A percentile compares a stretch with the other conserved stretches of the same genome.
Evolutionary conservation across 1,140 invertebrate genomes (phyloP).

Genomic region (Drosophila azteca): DNA sequence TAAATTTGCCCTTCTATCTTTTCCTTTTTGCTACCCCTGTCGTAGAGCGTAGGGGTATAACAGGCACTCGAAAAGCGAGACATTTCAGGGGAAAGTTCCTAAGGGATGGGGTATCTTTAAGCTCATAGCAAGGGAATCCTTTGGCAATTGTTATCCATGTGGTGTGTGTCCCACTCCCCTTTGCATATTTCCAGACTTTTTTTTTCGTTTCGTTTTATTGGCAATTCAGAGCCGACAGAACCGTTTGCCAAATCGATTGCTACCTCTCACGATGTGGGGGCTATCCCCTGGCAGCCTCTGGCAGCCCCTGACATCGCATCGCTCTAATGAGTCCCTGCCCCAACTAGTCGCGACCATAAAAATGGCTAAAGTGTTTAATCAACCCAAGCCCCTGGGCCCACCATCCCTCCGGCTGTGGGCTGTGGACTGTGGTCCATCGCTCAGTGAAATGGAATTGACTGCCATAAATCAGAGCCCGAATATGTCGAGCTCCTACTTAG

Average conservation of each 20-base stretch:
- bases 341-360: conserved; percentile 31
- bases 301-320: background rate
- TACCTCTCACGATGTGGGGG: too few relatives aligned
- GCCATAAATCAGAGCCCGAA: conserved; percentile 71
- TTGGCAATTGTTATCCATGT: conserved; percentile 55
- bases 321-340: conserved; percentile 13
- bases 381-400: conserved; percentile 23
- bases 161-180: conserved; percentile 3
- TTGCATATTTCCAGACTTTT: conserved; percentile 66
- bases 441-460: conserved; percentile 69
- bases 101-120: too few relatives aligned
- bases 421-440: background rate
- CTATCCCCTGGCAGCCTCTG: too few relatives aligned
- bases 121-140: background rate
- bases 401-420: background rate
- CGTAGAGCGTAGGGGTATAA: too few relatives aligned
- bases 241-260: conserved; percentile 12
- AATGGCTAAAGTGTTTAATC: conserved; percentile 65
- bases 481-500: conserved; percentile 33
- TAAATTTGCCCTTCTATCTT: conserved; percentile 65
- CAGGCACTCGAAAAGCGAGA: background rate
- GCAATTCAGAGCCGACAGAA: conserved; percentile 11
- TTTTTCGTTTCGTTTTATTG: conserved; percentile 37
- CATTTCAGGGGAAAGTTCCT: background rate
- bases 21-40: conserved; percentile 1